phyloP scores from a whole-genome alignment of 1,140 invertebrate species.

The Goniozus legneri region DNA sequence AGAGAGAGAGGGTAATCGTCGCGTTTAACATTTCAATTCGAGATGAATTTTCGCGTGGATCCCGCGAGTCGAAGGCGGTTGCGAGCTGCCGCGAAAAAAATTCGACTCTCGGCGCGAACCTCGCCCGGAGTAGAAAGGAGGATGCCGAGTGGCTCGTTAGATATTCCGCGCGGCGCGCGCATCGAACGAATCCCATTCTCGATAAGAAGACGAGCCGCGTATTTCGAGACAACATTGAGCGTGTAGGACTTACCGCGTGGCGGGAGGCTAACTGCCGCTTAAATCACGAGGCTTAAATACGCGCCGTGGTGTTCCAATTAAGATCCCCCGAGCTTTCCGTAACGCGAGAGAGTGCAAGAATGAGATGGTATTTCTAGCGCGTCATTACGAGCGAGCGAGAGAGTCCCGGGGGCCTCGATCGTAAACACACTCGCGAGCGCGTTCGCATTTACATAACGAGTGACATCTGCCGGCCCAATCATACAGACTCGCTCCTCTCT shows the following conservation, averaged over 20 bases:
- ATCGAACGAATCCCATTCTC: no score
- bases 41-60: no score
- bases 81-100: no score
- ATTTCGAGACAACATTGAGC: not conserved
- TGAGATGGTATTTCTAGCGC: slow-evolving; percentile 32
- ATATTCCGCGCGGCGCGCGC: no score
- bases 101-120: no score
- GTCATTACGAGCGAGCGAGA: slow-evolving; percentile 33
- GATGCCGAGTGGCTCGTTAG: no score
- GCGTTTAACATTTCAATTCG: no score
- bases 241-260: slow-evolving; percentile 3
- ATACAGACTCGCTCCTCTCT: slow-evolving; percentile 25
- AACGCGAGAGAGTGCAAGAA: slow-evolving; percentile 11
- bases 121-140: no score
- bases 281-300: not conserved
- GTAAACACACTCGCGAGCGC: slow-evolving; percentile 46
- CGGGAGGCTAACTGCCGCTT: not conserved
- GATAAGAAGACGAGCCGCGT: no score
- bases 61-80: no score
- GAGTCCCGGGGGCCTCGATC: slow-evolving; percentile 35
- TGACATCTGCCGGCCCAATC: slow-evolving; percentile 49
- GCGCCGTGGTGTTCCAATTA: not conserved
- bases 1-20: no score
- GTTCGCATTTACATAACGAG: slow-evolving; percentile 49
- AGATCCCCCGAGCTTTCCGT: slow-evolving; percentile 1